phyloP scores from a whole-genome alignment of 1,140 invertebrate genomes.

The Chironomus tepperi region DNA sequence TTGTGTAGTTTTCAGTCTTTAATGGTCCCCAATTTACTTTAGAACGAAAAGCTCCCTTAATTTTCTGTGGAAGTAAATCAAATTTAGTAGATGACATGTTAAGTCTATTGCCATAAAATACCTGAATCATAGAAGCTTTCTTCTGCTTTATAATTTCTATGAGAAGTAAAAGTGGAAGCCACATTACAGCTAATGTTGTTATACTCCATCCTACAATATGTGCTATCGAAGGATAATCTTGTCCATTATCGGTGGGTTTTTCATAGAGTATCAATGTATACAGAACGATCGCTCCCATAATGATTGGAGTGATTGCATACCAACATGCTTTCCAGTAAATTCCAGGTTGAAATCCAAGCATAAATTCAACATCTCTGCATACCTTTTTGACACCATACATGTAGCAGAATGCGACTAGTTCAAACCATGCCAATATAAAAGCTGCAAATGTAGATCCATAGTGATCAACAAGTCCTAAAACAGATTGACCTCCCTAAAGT shows the following conservation, averaged over 20 bases:
- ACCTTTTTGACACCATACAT: constrained; percentile 63
- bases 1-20: neutral
- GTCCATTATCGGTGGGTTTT: neutral
- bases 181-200: constrained; percentile 45
- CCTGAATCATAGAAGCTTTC: constrained; percentile 28
- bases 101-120: neutral
- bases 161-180: constrained; percentile 49
- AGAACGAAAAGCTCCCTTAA: constrained; percentile 41
- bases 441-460: constrained; percentile 75
- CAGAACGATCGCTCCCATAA: constrained; percentile 43
- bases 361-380: constrained; percentile 59
- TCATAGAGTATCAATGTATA: neutral
- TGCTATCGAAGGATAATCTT: neutral
- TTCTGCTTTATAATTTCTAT: constrained; percentile 42
- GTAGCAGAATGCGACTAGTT: constrained; percentile 61
- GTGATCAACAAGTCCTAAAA: constrained; percentile 74
- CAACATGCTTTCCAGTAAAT: constrained; percentile 78
- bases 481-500: constrained; percentile 75
- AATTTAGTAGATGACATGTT: neutral
- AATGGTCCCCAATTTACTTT: constrained; percentile 48
- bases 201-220: constrained; percentile 45
- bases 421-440: constrained; percentile 61
- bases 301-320: constrained; percentile 61
- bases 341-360: constrained; percentile 60
- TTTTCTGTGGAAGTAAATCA: constrained; percentile 35